Conservation (phyloP, 2,797 vertebrate genomes). For the Calcarius lapponicus region DNA sequence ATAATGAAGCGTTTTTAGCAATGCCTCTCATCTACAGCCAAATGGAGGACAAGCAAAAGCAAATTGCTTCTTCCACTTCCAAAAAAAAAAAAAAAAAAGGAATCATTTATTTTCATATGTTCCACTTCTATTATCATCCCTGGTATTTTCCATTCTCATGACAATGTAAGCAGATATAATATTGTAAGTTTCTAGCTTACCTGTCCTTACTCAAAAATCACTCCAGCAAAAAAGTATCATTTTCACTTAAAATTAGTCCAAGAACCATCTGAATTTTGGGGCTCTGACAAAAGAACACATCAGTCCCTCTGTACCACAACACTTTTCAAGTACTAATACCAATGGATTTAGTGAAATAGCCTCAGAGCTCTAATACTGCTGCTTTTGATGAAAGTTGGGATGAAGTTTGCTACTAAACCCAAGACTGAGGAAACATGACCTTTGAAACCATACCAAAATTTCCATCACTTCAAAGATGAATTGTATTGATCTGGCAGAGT, state of each 20-base stretch:
- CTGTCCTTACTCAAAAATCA: background rate
- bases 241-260: background rate
- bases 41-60: conserved; percentile 56
- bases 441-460: background rate
- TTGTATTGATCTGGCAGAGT: background rate
- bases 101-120: background rate
- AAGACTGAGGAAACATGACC: background rate
- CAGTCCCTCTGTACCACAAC: background rate
- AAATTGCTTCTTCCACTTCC: background rate
- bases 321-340: background rate
- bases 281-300: background rate
- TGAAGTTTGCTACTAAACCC: background rate
- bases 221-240: background rate
- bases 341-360: background rate
- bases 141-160: background rate
- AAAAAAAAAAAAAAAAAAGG: background rate
- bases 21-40: conserved; percentile 75
- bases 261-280: background rate
- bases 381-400: background rate
- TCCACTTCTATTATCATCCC: background rate
- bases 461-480: background rate
- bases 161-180: background rate
- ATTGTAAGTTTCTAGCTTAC: background rate
- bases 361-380: background rate
- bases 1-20: conserved; percentile 68